Evolutionary conservation across 2,113 vertebrate species (phyloP), one percentile per base, ranked within the genome.

Genomic region (Hirundichthys speculiger): DNA sequence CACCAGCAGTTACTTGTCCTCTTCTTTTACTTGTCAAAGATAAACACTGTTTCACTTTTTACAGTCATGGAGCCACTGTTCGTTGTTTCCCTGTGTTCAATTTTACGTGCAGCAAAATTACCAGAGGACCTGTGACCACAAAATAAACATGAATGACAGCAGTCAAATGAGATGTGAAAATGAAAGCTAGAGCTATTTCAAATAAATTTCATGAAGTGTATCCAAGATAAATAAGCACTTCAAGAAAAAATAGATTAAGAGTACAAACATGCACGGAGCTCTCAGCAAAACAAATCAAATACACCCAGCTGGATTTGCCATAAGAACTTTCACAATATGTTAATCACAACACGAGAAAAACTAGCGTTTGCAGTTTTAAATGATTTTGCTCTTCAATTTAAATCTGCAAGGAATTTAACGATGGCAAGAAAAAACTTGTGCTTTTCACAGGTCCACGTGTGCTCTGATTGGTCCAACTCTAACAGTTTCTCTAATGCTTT

Each of bases 41-140:
- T 62, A 41, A 64, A 49, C 10, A 14, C 21, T 42, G 14, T 55
- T 12, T 15, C 7, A 34, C 43, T 54, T 24, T 50, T 40, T 49
- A 49, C 47, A 58, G 43, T 60, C 16, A 18, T 27, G 38, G 41
- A 57, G 55, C 54, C 40, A 41, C n/a, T 58, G 21, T 30, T 41
- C 16, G 16, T 0, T 0, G 4, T 62, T 21, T 21, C 20, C n/a
- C 49, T 48, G 19, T 13, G 22, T 13, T 65, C 34, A 22, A 21
- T 61, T 58, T 34, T 22, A 49, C 43, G 10, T 42, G 12, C 13
- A 16, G 41, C 51, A 48, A 58, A 63, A 61, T 56, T 48, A n/a
- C 34, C 11, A 58, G 39, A 74, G 19, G 20, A 41, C 11, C 14
- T 16, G 38, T 43, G 21, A 13, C 19, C 48, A 13, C 14, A 3